Base-by-base conservation (phyloP, 2,888 invertebrate species). In the Drosophila maculinotata region DNA sequence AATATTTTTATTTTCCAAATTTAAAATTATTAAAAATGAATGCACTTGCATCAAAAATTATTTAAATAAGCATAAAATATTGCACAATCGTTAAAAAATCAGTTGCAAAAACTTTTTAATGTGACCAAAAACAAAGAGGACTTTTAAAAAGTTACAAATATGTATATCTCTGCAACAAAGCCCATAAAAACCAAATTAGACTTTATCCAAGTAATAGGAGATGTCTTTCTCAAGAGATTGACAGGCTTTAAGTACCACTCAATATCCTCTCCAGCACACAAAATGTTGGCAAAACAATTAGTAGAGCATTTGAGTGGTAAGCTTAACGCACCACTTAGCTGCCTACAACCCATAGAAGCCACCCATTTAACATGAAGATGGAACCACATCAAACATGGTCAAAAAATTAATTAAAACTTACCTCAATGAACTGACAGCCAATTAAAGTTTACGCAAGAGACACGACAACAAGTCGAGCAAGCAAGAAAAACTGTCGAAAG, bases 321-420 rank as follows among this genome's bases (percentile, higher is more conserved):
- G 47, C 65, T 72, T 66, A 52, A 69, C 53, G 63, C 58, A 59
- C 56, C 66, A 68, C 59, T 66, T 69, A 57, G 53, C 60, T 28
- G 53, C n/a, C 59, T 30, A n/a, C 12, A 12, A 41, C 20, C 20
- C 31, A 45, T 10, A 31, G 20, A 10, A 45, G 31, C 20, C 59
- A 49, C 9, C 41, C 60, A 73, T 63, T 73, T 53, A 66, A 52
- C 63, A 63, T 48, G 42, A 20, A 20, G 20, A 20, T 3, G 20
- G 2, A 49, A 25, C 33, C 51, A 54, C 44, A 49, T 51, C 31
- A 33, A 62, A 49, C 39, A 54, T 60, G 63, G 65, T 49, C 63
- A 54, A 67, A 79, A 81, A 82, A 84, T 82, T 81, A 84, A 84
- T 82, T 84, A 80, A 84, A 84, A 79, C 79, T 84, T 84, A 79